Evolutionary conservation across 1,140 invertebrate genomes (phyloP), one percentile per base, ranked within the genome.

Genomic region (Globodera rostochiensis): DNA sequence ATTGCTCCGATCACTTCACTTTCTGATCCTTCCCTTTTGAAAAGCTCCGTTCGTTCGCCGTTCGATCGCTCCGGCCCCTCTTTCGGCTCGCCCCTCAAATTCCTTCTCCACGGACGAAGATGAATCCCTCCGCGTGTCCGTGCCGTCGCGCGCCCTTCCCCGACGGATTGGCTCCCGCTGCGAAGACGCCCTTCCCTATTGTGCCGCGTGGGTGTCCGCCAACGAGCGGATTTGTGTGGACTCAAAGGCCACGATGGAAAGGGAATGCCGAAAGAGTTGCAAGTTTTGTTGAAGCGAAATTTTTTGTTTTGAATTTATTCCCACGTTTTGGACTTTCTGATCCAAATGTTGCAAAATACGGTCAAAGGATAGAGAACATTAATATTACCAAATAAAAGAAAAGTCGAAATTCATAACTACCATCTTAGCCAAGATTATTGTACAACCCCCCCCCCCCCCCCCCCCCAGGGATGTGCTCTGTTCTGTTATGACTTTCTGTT

Each of bases 231-330:
- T 75, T 57, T 75, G 74, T 57, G 66, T 19, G 4, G 74, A 75
- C n/a, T 75, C 74, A 8, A 75, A 75, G 21, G 66, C 74, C n/a
- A 49, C 74, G 66, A 75, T 75, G 74, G 66, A 64, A 66, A 75
- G 74, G 3, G 74, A 75, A 75, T 75, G 74, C 46, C 57, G 74
- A 57, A 75, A 75, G 46, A 45, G 53, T 8, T 75, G 74, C n/a
- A 19, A n/a, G 15, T 75, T 75, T 75, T 75, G 74, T 75, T 75
- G n/a, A 75, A 45, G 5, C 15, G 1, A 19, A 15, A 60, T 60
- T 60, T 15, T 13, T 15, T 19, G 19, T 19, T 60, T 15, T 19
- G 19, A 5, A 15, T 60, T 60, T 60, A 60, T 60, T 15, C 5
- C 11, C 11, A 19, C 36, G 36, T 36, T 36, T 36, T 36, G 36